Evolutionary conservation across 2,888 invertebrate genomes (phyloP).

Genomic region (Drosophila imparisetae): DNA sequence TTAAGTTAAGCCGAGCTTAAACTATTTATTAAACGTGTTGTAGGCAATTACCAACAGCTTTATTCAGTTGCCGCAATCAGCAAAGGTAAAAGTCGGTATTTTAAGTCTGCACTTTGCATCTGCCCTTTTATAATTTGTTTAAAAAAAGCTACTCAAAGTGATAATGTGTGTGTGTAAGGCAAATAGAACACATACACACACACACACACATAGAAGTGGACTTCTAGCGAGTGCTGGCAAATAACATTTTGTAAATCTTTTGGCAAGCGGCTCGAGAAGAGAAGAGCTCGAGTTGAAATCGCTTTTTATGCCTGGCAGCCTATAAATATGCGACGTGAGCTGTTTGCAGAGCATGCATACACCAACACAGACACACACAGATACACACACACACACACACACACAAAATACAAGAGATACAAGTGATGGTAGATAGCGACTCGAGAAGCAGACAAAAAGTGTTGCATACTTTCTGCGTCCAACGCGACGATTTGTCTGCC

Average conservation of each 20-base stretch:
- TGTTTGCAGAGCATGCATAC: conserved; percentile 61
- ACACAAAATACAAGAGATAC: conserved; percentile 6
- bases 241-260: conserved; percentile 75
- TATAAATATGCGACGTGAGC: conserved; percentile 81
- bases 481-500: conserved; percentile 51
- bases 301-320: conserved; percentile 80
- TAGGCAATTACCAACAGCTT: background rate
- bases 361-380: conserved; percentile 18
- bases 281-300: conserved; percentile 66
- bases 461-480: conserved; percentile 72
- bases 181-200: conserved; percentile 8
- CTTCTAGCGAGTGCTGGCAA: conserved; percentile 35
- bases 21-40: background rate
- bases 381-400: conserved; percentile 28
- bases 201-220: background rate
- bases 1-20: background rate
- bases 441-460: conserved; percentile 52
- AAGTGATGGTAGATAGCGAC: conserved; percentile 6
- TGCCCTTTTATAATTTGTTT: background rate
- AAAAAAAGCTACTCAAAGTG: conserved; percentile 5
- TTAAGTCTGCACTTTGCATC: background rate
- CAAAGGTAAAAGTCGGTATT: background rate
- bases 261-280: conserved; percentile 62
- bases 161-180: conserved; percentile 2
- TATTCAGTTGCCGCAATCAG: background rate